Conservation (phyloP, 2,888 invertebrate species). For the Cantharis rufa region DNA sequence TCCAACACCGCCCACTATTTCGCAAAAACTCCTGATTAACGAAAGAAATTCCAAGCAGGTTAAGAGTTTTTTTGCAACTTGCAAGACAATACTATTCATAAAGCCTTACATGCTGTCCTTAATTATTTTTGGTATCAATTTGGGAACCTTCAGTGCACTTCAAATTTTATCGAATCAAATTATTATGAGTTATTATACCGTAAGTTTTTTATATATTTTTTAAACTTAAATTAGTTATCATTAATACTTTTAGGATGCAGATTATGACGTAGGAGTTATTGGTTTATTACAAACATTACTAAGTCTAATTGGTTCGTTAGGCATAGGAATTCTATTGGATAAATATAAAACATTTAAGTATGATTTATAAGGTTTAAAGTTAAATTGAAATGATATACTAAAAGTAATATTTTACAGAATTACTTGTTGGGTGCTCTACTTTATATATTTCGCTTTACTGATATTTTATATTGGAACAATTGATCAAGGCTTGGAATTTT, state of each 20-base stretch:
- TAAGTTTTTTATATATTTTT: background rate
- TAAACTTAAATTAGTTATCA: background rate
- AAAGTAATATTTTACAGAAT: too few relatives aligned
- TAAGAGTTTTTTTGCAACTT: background rate
- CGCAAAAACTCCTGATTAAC: background rate
- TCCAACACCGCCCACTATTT: background rate
- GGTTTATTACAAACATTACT: background rate
- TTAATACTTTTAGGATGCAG: background rate
- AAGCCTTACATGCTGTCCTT: background rate
- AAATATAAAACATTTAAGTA: background rate
- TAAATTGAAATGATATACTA: too few relatives aligned
- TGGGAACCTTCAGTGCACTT: background rate
- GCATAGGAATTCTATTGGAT: background rate
- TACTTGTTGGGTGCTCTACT: too few relatives aligned
- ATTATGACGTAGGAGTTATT: background rate
- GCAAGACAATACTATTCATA: background rate
- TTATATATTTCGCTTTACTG: too few relatives aligned
- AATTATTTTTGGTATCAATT: background rate
- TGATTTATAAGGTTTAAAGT: background rate
- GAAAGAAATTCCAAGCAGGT: background rate
- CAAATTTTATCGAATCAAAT: background rate
- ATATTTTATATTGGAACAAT: background rate
- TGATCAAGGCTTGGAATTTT: background rate
- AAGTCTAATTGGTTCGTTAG: background rate
- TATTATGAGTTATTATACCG: background rate